Conservation (phyloP, 2,797 vertebrate species). For the Sebastolobus altivelis region DNA sequence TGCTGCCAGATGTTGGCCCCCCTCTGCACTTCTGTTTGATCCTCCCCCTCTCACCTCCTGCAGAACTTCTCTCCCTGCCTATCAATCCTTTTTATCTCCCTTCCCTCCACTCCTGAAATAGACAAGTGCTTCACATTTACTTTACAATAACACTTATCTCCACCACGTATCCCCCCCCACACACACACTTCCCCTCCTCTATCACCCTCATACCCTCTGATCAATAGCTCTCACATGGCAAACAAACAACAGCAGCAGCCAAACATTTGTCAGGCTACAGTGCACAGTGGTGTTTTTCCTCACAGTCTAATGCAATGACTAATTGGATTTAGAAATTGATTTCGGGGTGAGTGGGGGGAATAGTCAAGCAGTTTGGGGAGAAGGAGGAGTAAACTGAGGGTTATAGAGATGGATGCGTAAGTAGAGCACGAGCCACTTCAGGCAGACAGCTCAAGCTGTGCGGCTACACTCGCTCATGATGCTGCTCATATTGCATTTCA, state of each 20-base stretch:
- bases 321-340: slow-evolving; percentile 79
- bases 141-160: slow-evolving; percentile 57
- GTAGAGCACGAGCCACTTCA: slow-evolving; percentile 19
- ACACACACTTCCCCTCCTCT: neutral
- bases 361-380: slow-evolving; percentile 41
- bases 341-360: slow-evolving; percentile 29
- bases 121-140: slow-evolving; percentile 54
- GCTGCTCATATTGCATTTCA: neutral
- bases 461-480: neutral
- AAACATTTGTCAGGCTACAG: slow-evolving; percentile 64
- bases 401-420: slow-evolving; percentile 37
- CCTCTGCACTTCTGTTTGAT: slow-evolving; percentile 13
- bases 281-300: slow-evolving; percentile 53
- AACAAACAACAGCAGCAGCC: slow-evolving; percentile 62
- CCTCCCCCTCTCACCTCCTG: slow-evolving; percentile 4
- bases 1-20: slow-evolving; percentile 50
- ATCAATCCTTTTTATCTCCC: slow-evolving; percentile 38
- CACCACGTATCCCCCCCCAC: neutral
- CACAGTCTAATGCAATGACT: slow-evolving; percentile 64
- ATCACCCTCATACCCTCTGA: slow-evolving; percentile 37
- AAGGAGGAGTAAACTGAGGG: slow-evolving; percentile 27
- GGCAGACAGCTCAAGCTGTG: slow-evolving; percentile 31
- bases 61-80: slow-evolving; percentile 33
- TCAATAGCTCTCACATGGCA: slow-evolving; percentile 66
- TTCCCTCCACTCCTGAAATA: slow-evolving; percentile 13